Base-by-base conservation (phyloP, 2,797 vertebrate species). In the Sus cebifrons region DNA sequence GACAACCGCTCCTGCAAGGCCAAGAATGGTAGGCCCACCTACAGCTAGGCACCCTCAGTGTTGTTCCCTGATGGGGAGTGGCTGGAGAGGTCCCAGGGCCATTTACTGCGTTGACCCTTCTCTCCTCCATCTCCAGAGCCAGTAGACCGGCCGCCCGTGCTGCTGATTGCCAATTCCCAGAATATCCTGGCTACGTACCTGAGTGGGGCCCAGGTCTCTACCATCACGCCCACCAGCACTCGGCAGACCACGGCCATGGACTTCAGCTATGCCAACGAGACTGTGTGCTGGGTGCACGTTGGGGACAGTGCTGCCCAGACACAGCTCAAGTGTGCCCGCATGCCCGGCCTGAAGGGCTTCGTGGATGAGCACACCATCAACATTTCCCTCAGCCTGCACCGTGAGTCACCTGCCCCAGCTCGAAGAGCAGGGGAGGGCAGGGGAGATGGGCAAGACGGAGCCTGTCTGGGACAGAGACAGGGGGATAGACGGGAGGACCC, bases 1-100 rank as follows among this genome's bases (percentile, higher is more conserved):
- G 99, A 99, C 97, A 99, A 99, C 98, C 99, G 99, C 68, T 99
- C 99, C 93, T 99, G 99, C 99, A 99, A 99, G 98, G 99, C 99
- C 95, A 99, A 99, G 98, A 99, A 99, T 0, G 99, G 99, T 99
- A 98, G 98, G 98, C 90, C 11, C 68, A 8, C 71, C 54, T 21
- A 2, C 1, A 10, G 70, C 44, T 9, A 2, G 85, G 17, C 6
- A 3, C 60, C 90, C 29, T 65, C 40, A 1, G 9, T 3, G 85
- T 58, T 7, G 1, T 56, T 96, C 64, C 40, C 56, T 2, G 18
- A 29, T 8, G 44, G 52, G 75, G 29, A 36, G 73, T 23, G 29
- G 58, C 40, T 58, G 25, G 49, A 62, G n/a, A 65, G 29, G 62
- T 16, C 27, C 21, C 1, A 25, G 68, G 71, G 44, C 36, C 65